phyloP scores from a whole-genome alignment of 2,797 vertebrate genomes.

The Myotis pilosus region DNA sequence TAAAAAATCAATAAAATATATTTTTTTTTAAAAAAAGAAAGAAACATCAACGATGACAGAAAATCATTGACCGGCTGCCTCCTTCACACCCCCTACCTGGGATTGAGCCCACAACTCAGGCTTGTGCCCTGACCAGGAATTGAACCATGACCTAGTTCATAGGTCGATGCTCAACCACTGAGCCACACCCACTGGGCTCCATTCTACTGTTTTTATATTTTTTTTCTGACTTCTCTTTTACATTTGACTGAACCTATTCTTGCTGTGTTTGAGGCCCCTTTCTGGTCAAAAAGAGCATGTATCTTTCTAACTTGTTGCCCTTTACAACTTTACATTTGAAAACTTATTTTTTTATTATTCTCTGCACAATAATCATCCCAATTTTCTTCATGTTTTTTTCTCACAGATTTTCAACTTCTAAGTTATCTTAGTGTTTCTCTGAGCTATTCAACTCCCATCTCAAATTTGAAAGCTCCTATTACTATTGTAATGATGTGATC shows the following conservation, averaged over 20 bases:
- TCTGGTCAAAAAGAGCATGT: background rate
- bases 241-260: slow-evolving; percentile 19
- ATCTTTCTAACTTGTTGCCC: slow-evolving; percentile 8
- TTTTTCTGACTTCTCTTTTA: background rate
- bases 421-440: background rate
- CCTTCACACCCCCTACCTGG: too few relatives aligned
- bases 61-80: too few relatives aligned
- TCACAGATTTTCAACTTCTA: slow-evolving; percentile 8
- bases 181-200: too few relatives aligned
- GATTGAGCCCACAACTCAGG: too few relatives aligned
- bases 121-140: too few relatives aligned
- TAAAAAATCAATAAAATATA: too few relatives aligned
- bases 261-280: background rate
- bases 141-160: too few relatives aligned
- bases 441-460: background rate
- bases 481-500: background rate
- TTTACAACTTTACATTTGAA: slow-evolving; percentile 17
- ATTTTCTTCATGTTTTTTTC: background rate
- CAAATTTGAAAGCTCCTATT: background rate
- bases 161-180: too few relatives aligned
- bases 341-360: background rate
- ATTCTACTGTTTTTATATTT: background rate
- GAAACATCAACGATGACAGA: too few relatives aligned
- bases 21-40: too few relatives aligned
- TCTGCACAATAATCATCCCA: background rate